Evolutionary conservation across 2,797 vertebrate genomes (phyloP), one percentile per base, ranked within the genome.

Genomic region (Garrulus glandarius): DNA sequence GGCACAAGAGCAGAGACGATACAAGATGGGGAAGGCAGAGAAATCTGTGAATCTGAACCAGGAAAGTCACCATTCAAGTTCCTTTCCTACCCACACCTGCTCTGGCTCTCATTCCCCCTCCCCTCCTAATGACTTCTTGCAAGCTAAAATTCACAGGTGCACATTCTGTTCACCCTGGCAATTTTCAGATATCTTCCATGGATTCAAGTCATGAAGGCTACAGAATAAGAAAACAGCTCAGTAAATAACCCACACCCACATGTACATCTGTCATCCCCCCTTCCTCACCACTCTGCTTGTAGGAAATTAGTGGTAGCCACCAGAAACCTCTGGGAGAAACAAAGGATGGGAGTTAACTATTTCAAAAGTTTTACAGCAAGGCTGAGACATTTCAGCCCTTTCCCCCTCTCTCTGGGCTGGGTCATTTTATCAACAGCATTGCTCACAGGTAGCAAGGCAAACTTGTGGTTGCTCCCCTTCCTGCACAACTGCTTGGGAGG

Each of bases 241-340:
- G 41, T 53, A 44, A 70, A 32, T 15, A 90, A 52, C n/a, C n/a
- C 6, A 0, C 8, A 8, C 24, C 30, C 7, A 44, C 29, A 6
- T 0, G 0, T 17, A 27, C 27, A n/a, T 32, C 17, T 82, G 39
- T 55, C 3, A 2, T 34, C 47, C 37, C 46, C 32, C 52, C 29
- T 91, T 84, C 74, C 2, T 6, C 46, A 79, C 24, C 0, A 1
- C 18, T 57, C 47, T 59, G 34, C 71, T 71, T 47, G 18, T 29
- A 80, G 56, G 56, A 94, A 96, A 85, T 87, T 1, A 41, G 71
- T 27, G 16, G 52, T 6, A 81, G 72, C 30, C 55, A 87, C 36
- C 34, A 84, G 65, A 93, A 88, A 60, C 22, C 56, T 36, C 19
- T 7, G 74, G 6, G 21, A 68, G 53, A 89, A 88, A 84, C 30